Percentiles rank a stretch among this genome's conserved stretches.
These are phyloP conservation scores for Phrynosoma platyrhinos DNA, from an alignment of 2,113 vertebrate genomes.

Conservation along the genomic window DNA sequence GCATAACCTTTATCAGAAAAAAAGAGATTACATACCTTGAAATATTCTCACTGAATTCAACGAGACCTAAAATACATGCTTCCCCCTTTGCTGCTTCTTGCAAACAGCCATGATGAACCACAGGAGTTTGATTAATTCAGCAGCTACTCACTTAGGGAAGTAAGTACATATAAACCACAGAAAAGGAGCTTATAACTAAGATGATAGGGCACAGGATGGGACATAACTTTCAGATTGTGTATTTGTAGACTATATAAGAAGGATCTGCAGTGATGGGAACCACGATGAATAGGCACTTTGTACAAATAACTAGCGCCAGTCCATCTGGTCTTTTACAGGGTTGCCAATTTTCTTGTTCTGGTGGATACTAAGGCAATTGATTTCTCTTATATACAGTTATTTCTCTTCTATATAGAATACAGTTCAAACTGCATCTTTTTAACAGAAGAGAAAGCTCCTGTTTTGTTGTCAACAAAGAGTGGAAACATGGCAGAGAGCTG, in stretches of 20 bases:
- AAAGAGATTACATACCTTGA: not conserved
- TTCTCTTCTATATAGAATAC: not conserved
- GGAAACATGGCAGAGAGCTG: not conserved
- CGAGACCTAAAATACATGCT: not conserved
- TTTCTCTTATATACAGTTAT: not conserved
- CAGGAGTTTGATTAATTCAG: not conserved
- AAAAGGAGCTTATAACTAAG: not conserved
- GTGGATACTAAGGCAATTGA: too few relatives aligned
- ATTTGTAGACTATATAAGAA: not conserved
- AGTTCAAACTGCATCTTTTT: not conserved
- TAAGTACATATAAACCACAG: not conserved
- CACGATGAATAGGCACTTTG: not conserved
- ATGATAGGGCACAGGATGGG: not conserved
- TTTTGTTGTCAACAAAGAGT: slow-evolving; percentile 18
- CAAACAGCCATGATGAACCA: not conserved
- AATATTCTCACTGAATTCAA: not conserved
- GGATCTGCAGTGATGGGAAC: not conserved
- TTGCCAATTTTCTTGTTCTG: not conserved
- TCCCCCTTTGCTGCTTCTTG: not conserved
- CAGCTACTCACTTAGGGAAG: not conserved
- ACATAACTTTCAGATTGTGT: not conserved
- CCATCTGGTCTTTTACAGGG: not conserved
- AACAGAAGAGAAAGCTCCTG: not conserved
- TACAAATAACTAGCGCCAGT: not conserved
- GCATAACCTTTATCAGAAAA: not conserved